Base-by-base conservation (phyloP, 2,797 vertebrate genomes). In the Notolabrus celidotus region DNA sequence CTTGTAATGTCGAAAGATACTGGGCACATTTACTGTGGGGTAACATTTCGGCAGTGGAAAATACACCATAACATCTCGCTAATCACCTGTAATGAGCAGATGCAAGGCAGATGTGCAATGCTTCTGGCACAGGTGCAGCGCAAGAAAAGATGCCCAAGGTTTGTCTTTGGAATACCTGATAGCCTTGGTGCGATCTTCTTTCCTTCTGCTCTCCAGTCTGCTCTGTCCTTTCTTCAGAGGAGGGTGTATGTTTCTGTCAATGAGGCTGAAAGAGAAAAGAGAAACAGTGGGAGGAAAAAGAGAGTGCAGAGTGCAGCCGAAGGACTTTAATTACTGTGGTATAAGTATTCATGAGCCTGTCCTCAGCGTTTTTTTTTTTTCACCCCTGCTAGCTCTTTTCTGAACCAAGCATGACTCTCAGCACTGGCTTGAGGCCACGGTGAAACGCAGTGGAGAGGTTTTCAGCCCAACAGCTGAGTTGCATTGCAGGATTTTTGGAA, bases 71-170 rank as follows among this genome's bases (percentile, higher is more conserved):
- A 83, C 71, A 79, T 84, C 51, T 79, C 38, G 19, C 77, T 90
- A 91, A 91, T 90, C 88, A 91, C 81, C 88, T 80, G 82, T 74
- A 88, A 87, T 73, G 80, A 91, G 77, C 87, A 88, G 89, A 91
- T 91, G 87, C 75, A 77, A 83, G 64, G 83, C 91, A 91, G 90
- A 91, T 91, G 91, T 88, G 87, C 57, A 20, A 58, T 74, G 85
- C 83, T 84, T 77, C 80, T 74, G 86, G 88, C 83, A 71, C 84
- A 88, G 84, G 76, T 84, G 87, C 75, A 69, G 50, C 79, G 69
- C 74, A 58, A 75, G 58, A 72, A 46, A 87, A 75, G 64, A 56
- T 67, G 70, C 78, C 75, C 75, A 63, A 74, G 77, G 75, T 82
- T 85, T 86, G 66, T 79, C 66, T 81, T 6, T 74, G 47, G 57